Base-by-base conservation (phyloP, 2,888 invertebrate genomes). In the Leucophora obtusa region DNA sequence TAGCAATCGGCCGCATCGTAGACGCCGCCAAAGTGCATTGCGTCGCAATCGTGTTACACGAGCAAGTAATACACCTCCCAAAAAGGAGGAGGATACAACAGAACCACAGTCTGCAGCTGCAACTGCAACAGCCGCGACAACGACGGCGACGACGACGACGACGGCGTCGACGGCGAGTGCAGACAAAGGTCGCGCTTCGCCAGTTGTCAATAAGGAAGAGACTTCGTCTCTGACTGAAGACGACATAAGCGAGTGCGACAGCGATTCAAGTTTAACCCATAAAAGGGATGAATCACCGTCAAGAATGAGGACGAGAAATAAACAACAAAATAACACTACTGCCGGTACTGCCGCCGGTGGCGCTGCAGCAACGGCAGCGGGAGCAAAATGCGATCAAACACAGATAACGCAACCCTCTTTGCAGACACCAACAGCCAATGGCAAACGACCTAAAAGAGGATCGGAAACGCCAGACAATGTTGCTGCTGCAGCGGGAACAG, bases 231-330 rank as follows among this genome's bases (percentile, higher is more conserved):
- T 95, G 80, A 95, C 95, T 69, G 96, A 96, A 90, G 96, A 96
- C 92, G 97, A 97, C 89, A 96, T 96, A 91, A 97, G 97, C 83
- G 97, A 97, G 89, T 97, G 97, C 90, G 98, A 98, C 90, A 97
- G 97, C 90, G 97, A 97, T 91, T 97, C 96, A 76, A 93, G 97
- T 88, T 96, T 97, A 87, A 94, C 96, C 85, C 95, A 91, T 86
- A 91, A 91, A 89, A 90, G 91, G 86, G 96, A 96, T 89, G 94
- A 94, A 87, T 95, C 95, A 88, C 96, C 96, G 68, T 96, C 95
- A 89, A 94, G 96, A 90, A 96, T 96, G 95, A 93, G 96, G 89
- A 97, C 97, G 82, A 92, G 97, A 86, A 96, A 96, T 90, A 94
- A 95, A 89, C 93, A 92, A 95, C 96, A 91, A 94, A 96, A 91